Evolutionary conservation across 2,113 vertebrate species (phyloP).

Genomic region (Callionymus lyra): DNA sequence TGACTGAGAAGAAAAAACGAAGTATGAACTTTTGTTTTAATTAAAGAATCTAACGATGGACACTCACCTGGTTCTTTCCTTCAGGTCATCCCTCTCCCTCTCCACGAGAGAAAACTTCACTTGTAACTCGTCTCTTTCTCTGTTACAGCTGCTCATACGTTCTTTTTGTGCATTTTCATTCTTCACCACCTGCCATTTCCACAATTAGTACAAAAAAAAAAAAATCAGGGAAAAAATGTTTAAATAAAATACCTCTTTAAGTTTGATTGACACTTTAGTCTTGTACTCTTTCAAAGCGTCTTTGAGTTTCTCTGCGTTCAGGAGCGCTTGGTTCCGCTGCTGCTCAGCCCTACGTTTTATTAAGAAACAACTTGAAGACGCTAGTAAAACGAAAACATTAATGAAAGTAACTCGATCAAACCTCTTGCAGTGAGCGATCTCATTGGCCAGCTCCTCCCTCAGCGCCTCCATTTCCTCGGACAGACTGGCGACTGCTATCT

Average conservation of each 20-base stretch:
- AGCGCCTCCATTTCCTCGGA: constrained; percentile 70
- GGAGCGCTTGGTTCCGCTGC: constrained; percentile 85
- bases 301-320: constrained; percentile 78
- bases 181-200: constrained; percentile 70
- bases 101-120: constrained; percentile 67
- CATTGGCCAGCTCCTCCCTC: constrained; percentile 71
- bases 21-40: background rate
- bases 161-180: constrained; percentile 72
- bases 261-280: constrained; percentile 68
- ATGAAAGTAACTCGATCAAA: constrained; percentile 25
- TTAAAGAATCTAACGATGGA: background rate
- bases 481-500: constrained; percentile 65
- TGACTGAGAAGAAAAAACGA: constrained; percentile 47
- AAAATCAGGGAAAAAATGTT: background rate
- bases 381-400: background rate
- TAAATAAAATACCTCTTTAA: constrained; percentile 67
- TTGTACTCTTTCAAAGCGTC: constrained; percentile 81
- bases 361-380: too few species aligned
- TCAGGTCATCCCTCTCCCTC: constrained; percentile 61
- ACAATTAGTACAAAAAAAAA: background rate
- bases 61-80: constrained; percentile 70
- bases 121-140: constrained; percentile 72
- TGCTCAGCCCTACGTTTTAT: constrained; percentile 74
- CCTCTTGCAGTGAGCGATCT: constrained; percentile 73
- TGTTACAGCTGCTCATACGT: constrained; percentile 68